Evolutionary conservation across 2,888 invertebrate genomes (phyloP).

Genomic region (Nemapogon koenigi): DNA sequence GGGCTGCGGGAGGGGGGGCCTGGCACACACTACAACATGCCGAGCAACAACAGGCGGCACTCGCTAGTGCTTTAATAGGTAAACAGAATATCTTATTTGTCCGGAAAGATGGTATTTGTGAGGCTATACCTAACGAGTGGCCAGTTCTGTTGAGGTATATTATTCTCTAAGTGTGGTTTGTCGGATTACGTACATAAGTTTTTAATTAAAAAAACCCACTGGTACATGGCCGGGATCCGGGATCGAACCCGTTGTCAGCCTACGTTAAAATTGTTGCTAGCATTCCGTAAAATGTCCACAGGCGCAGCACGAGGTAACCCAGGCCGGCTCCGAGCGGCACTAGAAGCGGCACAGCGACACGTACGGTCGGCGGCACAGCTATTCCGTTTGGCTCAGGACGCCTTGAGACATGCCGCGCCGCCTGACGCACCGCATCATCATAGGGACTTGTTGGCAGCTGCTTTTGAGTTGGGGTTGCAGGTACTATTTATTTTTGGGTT

Average conservation of each 20-base stretch:
- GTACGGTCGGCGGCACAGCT: conserved; percentile 85
- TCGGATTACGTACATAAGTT: not conserved
- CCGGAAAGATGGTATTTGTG: not conserved
- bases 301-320: conserved; percentile 68
- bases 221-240: not conserved
- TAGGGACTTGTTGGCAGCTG: conserved; percentile 77
- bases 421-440: conserved; percentile 77
- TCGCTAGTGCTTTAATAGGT: conserved; percentile 79
- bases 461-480: conserved; percentile 83
- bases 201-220: too few species aligned
- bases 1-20: conserved; percentile 65
- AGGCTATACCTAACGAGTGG: too few species aligned
- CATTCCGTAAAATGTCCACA: too few species aligned
- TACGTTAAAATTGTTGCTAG: too few species aligned
- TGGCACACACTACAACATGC: conserved; percentile 85
- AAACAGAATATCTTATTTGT: conserved; percentile 31
- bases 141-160: too few species aligned
- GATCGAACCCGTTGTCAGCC: too few species aligned
- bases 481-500: conserved; percentile 19
- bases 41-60: conserved; percentile 80
- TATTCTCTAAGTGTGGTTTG: not conserved
- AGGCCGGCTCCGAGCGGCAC: conserved; percentile 72
- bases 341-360: conserved; percentile 81
- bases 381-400: conserved; percentile 85
- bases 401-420: conserved; percentile 82